phyloP scores from a whole-genome alignment of 30 jellyfish, hydroid and myxozoan genomes.

The Calvadosia cruxmelitensis region DNA sequence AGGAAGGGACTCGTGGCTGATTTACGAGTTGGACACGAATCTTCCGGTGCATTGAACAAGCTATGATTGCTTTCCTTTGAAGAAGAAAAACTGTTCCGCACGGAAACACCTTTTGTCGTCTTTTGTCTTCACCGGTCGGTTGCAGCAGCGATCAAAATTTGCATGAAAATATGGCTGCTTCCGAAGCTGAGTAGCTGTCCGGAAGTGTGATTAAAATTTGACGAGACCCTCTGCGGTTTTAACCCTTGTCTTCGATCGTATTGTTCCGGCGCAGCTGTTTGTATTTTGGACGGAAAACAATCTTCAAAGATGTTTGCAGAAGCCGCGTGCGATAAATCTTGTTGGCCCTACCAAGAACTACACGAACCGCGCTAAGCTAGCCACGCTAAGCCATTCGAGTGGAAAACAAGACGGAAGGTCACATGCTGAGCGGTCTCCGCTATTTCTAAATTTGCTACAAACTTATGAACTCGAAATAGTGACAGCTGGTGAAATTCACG shows the following conservation, averaged over 20 bases:
- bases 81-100: conserved; percentile 52
- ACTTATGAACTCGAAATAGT: too few species aligned
- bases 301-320: not conserved
- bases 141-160: not conserved
- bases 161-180: not conserved
- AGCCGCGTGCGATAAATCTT: not conserved
- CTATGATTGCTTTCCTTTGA: not conserved
- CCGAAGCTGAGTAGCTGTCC: not conserved
- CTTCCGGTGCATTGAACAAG: not conserved
- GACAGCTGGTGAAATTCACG: too few species aligned
- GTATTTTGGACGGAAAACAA: not conserved
- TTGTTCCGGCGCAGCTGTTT: conserved; percentile 2
- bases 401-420: too few species aligned
- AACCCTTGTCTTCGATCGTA: not conserved
- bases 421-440: too few species aligned
- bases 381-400: too few species aligned
- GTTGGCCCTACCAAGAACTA: too few species aligned
- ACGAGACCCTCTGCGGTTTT: not conserved
- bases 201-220: conserved; percentile 1
- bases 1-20: conserved; percentile 1
- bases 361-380: too few species aligned
- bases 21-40: too few species aligned
- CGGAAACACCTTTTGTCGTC: conserved; percentile 43
- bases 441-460: too few species aligned
- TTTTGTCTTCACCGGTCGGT: not conserved